These are phyloP conservation scores for Leptinotarsa tumamoca DNA, from an alignment of 2,888 invertebrate species.

Conservation along the genomic window DNA sequence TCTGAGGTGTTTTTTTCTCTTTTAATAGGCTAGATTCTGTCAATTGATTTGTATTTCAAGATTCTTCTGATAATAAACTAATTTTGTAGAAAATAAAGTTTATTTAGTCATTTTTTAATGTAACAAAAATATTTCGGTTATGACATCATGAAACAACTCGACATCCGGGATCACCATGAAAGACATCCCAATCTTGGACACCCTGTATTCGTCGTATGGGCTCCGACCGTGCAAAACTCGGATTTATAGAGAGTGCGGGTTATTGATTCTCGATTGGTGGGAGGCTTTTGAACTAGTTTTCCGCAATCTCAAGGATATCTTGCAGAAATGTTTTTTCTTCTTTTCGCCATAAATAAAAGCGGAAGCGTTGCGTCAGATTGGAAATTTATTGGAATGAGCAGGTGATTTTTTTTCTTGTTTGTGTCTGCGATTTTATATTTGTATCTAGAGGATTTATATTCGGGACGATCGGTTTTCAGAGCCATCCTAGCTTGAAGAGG, in stretches of 20 bases:
- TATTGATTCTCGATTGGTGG: constrained; percentile 59
- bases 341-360: constrained; percentile 37
- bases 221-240: constrained; percentile 53
- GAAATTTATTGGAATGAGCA: constrained; percentile 43
- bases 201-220: constrained; percentile 39
- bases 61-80: too few relatives aligned
- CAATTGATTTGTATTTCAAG: too few relatives aligned
- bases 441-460: constrained; percentile 22
- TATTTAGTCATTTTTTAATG: too few relatives aligned
- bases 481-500: background rate
- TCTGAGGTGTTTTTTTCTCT: too few relatives aligned
- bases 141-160: too few relatives aligned
- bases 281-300: constrained; percentile 53
- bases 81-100: too few relatives aligned
- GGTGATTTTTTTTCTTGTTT: constrained; percentile 33
- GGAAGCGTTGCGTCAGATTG: constrained; percentile 40
- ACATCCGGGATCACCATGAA: background rate
- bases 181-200: background rate
- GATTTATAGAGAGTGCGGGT: constrained; percentile 59
- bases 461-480: constrained; percentile 13
- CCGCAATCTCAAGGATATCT: constrained; percentile 44
- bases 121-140: too few relatives aligned
- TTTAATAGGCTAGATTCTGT: too few relatives aligned
- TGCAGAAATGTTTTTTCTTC: constrained; percentile 40
- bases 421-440: constrained; percentile 21